These are phyloP conservation scores for Gnathonemus echidnorhynchus DNA, from an alignment of 2,113 vertebrate species.

Conservation along the genomic window DNA sequence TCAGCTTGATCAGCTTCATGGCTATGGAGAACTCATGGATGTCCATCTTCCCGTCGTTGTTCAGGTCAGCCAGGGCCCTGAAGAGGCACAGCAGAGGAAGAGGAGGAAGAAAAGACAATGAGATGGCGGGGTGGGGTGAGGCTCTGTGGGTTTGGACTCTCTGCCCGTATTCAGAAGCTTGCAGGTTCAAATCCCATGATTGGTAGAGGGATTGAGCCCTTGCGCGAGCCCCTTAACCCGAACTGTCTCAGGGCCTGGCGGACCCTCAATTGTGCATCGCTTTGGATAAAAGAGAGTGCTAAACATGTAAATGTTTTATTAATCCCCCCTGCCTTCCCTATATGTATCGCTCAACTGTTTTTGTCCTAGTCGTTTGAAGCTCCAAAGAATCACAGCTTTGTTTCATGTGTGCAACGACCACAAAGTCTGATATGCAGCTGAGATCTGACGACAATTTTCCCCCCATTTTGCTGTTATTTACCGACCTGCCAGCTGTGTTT, in stretches of 20 bases:
- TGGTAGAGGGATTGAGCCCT: not conserved
- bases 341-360: not conserved
- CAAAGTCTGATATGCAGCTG: not conserved
- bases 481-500: not conserved
- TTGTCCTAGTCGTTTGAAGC: not conserved
- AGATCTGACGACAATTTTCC: not conserved
- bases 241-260: not conserved
- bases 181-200: not conserved
- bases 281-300: not conserved
- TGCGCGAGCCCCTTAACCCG: not conserved
- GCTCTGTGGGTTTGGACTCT: not conserved
- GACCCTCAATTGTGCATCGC: not conserved
- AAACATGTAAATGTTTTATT: not conserved
- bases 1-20: slow-evolving; percentile 98
- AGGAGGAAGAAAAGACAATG: not conserved
- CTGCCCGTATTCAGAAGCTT: not conserved
- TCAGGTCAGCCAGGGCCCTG: slow-evolving; percentile 96
- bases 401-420: not conserved
- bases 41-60: slow-evolving; percentile 95
- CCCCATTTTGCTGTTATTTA: not conserved
- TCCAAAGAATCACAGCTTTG: not conserved
- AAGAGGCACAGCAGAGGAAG: slow-evolving; percentile 14
- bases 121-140: too few species aligned
- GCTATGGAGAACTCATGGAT: slow-evolving; percentile 95
- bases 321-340: not conserved